Evolutionary conservation across 2,888 invertebrate species (phyloP), one percentile per base, ranked within the genome.

Genomic region (Ommatoiulus sabulosus): DNA sequence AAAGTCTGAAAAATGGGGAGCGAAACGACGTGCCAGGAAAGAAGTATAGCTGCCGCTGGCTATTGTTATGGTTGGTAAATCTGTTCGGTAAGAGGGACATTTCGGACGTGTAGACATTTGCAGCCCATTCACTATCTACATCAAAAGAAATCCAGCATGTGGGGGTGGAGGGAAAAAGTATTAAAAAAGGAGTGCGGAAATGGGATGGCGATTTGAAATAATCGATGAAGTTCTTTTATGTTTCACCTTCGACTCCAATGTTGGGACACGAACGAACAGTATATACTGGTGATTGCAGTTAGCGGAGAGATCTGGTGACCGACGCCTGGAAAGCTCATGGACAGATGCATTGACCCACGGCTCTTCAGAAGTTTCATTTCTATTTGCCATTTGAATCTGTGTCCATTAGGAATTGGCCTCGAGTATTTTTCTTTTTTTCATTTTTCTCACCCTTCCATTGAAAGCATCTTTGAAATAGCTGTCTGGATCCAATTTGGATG

Each of bases 61-160:
- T 72, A 72, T 72, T 72, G 72, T 72, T 72, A 72, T 72, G 72
- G 72, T 72, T 72, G 72, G 72, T 72, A 72, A 72, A 72, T 72
- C 72, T 72, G 72, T 72, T 72, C 72, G 72, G n/a, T 72, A 72
- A 72, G 72, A 72, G 72, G 72, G 24, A 72, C 72, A 72, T 72
- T 72, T 72, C 72, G 72, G 72, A 72, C 72, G 72, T 72, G 72
- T 72, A 72, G 72, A 72, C 72, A 72, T 72, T 72, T 72, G 24
- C 72, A 72, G 72, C 72, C 72, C 72, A 72, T 72, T 63, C 63
- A 63, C 63, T 63, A n/a, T 63, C n/a, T n/a, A 63, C 20, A 63
- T 72, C 24, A 72, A 72, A 72, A 10, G 72, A 8, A 72, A 72
- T 72, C 72, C 72, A n/a, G 72, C 7, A n/a, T 24, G 72, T 20